phyloP scores from a whole-genome alignment of 2,888 invertebrate genomes.

The Atethmia centrago region DNA sequence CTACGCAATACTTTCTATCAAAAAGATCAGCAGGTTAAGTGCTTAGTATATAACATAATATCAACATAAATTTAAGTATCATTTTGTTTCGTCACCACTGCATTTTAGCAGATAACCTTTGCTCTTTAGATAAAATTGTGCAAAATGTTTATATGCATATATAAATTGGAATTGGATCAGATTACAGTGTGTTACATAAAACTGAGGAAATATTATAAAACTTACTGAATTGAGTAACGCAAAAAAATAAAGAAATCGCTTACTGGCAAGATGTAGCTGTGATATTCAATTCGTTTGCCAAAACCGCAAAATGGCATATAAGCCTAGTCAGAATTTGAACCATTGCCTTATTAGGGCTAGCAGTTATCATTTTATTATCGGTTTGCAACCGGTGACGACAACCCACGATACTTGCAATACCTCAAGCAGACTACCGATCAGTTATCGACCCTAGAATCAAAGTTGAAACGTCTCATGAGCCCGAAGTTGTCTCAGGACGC shows the following conservation, averaged over 20 bases:
- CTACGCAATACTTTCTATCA: slow-evolving; percentile 32
- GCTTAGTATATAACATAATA: neutral
- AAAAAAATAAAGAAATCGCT: too few species aligned
- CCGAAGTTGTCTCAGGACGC: neutral
- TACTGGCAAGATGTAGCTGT: neutral
- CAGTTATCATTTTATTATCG: neutral
- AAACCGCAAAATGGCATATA: neutral
- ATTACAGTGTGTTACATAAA: slow-evolving; percentile 8
- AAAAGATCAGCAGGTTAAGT: slow-evolving; percentile 45
- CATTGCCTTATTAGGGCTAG: neutral
- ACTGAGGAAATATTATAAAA: neutral
- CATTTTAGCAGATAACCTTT: slow-evolving; percentile 11
- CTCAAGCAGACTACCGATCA: neutral
- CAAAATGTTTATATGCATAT: slow-evolving; percentile 4
- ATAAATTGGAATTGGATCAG: slow-evolving; percentile 12
- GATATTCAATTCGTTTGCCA: neutral
- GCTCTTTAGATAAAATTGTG: slow-evolving; percentile 2
- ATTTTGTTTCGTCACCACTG: slow-evolving; percentile 16
- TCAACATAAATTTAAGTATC: slow-evolving; percentile 2
- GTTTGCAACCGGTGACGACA: neutral
- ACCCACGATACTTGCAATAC: neutral
- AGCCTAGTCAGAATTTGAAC: neutral
- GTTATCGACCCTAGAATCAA: neutral
- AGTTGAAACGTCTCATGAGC: neutral
- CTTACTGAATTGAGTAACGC: neutral